Conservation (phyloP, 2,113 vertebrate species). For the Stegostoma tigrinum region DNA sequence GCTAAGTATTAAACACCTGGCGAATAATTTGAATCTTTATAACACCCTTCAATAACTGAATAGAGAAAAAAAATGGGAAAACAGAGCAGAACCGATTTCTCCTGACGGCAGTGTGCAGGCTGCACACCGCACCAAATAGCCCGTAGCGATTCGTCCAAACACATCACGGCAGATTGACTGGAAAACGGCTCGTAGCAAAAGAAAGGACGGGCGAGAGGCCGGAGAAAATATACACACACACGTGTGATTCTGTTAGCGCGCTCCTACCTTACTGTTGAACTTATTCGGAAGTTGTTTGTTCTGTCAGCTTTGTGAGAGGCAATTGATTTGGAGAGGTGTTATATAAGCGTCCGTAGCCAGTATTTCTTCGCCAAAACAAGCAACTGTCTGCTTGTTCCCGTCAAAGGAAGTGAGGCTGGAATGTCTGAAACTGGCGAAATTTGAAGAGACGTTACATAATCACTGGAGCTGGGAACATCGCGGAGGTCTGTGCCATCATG, state of each 20-base stretch:
- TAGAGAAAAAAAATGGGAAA: not conserved
- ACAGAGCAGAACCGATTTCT: not conserved
- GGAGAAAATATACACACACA: not conserved
- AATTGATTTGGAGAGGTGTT: not conserved
- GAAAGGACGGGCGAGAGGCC: not conserved
- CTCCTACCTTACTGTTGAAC: not conserved
- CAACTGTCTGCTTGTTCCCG: not conserved
- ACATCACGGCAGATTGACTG: not conserved
- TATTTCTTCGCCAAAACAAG: not conserved
- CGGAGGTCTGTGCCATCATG: not conserved
- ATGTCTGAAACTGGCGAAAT: not conserved
- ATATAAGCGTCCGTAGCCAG: not conserved
- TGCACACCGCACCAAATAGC: not conserved
- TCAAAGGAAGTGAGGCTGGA: not conserved
- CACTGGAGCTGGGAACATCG: not conserved
- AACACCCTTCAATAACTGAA: not conserved
- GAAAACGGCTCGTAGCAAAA: not conserved
- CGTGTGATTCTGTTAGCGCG: too few relatives aligned
- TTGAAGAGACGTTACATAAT: constrained; percentile 22
- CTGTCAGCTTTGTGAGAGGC: not conserved
- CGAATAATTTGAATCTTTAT: not conserved
- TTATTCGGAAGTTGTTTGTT: not conserved
- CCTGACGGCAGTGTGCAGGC: too few relatives aligned
- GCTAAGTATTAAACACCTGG: not conserved
- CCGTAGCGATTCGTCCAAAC: not conserved